Conservation (phyloP, 2,888 invertebrate genomes). For the Ichneumoninae sp. region DNA sequence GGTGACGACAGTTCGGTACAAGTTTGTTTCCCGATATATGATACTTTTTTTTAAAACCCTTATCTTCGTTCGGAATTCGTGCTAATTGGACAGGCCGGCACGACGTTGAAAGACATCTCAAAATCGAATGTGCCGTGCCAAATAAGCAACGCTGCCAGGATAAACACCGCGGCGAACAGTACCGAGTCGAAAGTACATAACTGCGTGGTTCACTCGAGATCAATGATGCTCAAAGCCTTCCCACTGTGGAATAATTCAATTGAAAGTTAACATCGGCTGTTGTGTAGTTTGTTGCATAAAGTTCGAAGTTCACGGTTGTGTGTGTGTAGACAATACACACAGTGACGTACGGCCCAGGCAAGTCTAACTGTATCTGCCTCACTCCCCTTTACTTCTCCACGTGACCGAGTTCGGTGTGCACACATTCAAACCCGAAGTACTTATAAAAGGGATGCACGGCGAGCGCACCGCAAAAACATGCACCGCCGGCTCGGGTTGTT, state of each 20-base stretch:
- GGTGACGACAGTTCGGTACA: neutral
- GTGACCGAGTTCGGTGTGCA: slow-evolving; percentile 50
- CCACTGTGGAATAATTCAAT: slow-evolving; percentile 53
- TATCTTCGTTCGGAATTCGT: neutral
- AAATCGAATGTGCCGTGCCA: too few species aligned
- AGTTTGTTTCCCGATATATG: neutral
- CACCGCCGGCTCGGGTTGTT: neutral
- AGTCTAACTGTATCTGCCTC: slow-evolving; percentile 11
- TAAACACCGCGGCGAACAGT: slow-evolving; percentile 30
- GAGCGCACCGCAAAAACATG: slow-evolving; percentile 56
- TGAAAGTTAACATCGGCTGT: slow-evolving; percentile 40
- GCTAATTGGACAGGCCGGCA: neutral
- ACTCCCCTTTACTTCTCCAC: slow-evolving; percentile 13
- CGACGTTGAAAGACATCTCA: neutral
- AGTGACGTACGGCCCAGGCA: slow-evolving; percentile 19
- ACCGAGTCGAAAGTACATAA: slow-evolving; percentile 17
- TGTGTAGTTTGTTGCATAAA: slow-evolving; percentile 46
- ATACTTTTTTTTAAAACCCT: neutral
- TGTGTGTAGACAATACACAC: slow-evolving; percentile 17
- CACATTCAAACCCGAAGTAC: slow-evolving; percentile 35
- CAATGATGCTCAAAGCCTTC: slow-evolving; percentile 32
- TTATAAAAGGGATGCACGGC: slow-evolving; percentile 37
- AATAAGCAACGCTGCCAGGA: neutral
- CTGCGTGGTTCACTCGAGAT: slow-evolving; percentile 36
- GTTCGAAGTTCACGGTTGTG: slow-evolving; percentile 28